Conservation (phyloP, 2,113 vertebrate genomes). For the Alosa alosa region DNA sequence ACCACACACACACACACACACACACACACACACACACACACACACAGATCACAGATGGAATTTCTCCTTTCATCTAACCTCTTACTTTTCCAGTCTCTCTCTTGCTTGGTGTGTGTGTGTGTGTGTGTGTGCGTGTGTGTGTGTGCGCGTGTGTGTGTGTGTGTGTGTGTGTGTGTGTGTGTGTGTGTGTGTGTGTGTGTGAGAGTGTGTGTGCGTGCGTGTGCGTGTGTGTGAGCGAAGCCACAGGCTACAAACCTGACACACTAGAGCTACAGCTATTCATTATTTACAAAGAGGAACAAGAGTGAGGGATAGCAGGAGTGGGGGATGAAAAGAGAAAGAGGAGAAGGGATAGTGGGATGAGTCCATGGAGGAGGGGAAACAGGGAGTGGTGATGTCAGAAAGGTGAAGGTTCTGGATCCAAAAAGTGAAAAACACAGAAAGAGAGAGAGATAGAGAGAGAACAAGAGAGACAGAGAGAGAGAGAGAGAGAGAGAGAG, state of each 20-base stretch:
- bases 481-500: background rate
- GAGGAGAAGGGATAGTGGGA: background rate
- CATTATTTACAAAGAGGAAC: background rate
- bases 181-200: constrained; percentile 23
- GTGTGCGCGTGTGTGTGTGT: constrained; percentile 10
- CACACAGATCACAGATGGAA: background rate
- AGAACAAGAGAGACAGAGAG: background rate
- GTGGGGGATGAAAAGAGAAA: background rate
- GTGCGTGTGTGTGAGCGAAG: constrained; percentile 11
- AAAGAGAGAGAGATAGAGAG: background rate
- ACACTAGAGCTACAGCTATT: background rate
- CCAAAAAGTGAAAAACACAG: background rate
- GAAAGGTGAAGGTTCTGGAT: background rate
- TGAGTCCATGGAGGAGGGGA: too few species aligned
- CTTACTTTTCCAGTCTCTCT: background rate
- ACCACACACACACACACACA: background rate
- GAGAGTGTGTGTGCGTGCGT: background rate
- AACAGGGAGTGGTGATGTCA: background rate
- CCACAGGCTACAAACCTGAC: constrained; percentile 6
- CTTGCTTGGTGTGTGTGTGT: background rate
- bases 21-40: background rate
- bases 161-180: constrained; percentile 26
- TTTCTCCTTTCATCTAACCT: constrained; percentile 5
- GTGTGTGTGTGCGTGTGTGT: background rate
- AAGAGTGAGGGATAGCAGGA: background rate